Percentiles rank a stretch among this genome's conserved stretches.
phyloP scores from a whole-genome alignment of 2,113 vertebrate genomes.

The Corythoichthys haematopterus region DNA sequence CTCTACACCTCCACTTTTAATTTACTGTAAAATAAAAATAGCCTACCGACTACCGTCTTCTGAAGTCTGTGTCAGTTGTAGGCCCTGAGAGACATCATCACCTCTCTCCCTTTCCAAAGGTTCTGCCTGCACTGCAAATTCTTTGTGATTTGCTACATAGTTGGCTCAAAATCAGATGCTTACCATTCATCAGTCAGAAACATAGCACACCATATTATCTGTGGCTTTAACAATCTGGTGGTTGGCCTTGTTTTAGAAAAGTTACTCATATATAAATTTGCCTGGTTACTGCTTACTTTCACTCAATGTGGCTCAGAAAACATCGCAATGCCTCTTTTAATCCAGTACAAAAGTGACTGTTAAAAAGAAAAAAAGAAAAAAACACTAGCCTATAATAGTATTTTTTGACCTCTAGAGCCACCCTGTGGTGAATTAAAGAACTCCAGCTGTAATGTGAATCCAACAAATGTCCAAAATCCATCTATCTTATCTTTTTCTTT shows the following conservation, averaged over 20 bases:
- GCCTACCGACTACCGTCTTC: too few relatives aligned
- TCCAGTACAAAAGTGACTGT: constrained; percentile 5
- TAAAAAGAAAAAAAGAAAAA: background rate
- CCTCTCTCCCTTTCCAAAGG: too few relatives aligned
- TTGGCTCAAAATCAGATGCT: background rate
- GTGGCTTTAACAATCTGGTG: background rate
- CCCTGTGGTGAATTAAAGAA: constrained; percentile 65
- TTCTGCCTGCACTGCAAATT: too few relatives aligned
- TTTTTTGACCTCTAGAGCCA: constrained; percentile 75
- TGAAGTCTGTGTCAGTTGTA: too few relatives aligned
- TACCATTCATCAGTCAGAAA: background rate
- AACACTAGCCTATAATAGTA: constrained; percentile 12
- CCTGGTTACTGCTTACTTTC: constrained; percentile 19
- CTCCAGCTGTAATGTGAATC: background rate
- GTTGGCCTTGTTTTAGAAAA: background rate
- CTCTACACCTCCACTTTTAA: too few relatives aligned
- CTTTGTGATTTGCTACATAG: too few relatives aligned
- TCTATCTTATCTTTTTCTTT: background rate
- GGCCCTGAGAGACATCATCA: too few relatives aligned
- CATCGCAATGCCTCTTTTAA: constrained; percentile 14
- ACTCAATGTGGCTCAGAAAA: constrained; percentile 21
- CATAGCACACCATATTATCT: background rate
- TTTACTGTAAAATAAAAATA: too few relatives aligned
- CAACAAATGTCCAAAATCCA: background rate
- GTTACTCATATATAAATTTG: constrained; percentile 18